Evolutionary conservation across 2,797 vertebrate genomes (phyloP), one percentile per base, ranked within the genome.

Genomic region (Enteromius unitaeniatus): DNA sequence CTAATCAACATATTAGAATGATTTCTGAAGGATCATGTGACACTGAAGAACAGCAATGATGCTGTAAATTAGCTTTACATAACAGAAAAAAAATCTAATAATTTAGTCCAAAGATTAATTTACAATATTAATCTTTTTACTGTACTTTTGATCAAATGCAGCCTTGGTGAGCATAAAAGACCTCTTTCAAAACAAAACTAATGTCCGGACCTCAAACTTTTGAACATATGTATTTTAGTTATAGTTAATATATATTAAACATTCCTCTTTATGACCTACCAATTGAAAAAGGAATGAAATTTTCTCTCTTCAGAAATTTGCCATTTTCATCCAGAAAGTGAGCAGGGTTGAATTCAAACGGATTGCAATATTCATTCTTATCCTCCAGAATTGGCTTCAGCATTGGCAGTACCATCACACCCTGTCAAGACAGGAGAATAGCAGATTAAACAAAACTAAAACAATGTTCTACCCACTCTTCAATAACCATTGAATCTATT

Each of bases 261-360:
- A 4, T 75, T 53, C 9, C 5, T n/a, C 11, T n/a, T 13, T 6
- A 13, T 17, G 23, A 31, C 47, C 28, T 85, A 88, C 89, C 87
- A 53, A 88, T 73, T 40, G 87, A 87, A 80, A 88, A 90, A 1
- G 89, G 89, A 17, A 90, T 88, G 3, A 90, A 90, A 21, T 83
- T 62, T 34, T 90, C 88, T 83, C 75, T 86, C 79, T 87, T 90
- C 13, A 86, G 11, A 81, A 89, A 90, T 81, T 82, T 86, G 31
- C 86, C 88, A 21, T 90, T 75, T 72, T 86, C 84, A 81, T 90
- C 86, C 73, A 90, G 82, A 65, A 90, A 90, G 79, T 90, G 88
- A 53, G 65, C 60, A 11, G 89, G 89, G 42, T 90, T 86, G 62
- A 90, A 90, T 17, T 83, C 49, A 47, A 86, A 5, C 9, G 86